Conservation (phyloP, 2,113 vertebrate species). For the Lagopus leucura region DNA sequence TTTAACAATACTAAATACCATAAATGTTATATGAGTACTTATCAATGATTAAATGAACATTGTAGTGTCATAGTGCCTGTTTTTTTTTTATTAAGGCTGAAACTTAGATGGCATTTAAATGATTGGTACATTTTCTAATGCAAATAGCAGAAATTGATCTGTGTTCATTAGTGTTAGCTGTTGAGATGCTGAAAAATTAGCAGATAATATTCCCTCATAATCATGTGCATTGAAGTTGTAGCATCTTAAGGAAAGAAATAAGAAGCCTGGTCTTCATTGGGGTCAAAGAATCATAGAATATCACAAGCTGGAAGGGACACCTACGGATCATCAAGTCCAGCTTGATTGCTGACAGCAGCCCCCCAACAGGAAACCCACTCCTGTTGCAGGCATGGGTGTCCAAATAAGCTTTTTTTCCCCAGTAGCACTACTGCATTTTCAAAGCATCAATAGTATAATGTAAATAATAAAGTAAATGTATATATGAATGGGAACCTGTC, state of each 20-base stretch:
- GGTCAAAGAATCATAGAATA: not conserved
- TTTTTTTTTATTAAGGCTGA: not conserved
- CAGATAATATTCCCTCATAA: not conserved
- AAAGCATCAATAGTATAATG: not conserved
- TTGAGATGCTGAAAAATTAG: not conserved
- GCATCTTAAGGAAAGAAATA: not conserved
- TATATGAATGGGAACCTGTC: not conserved
- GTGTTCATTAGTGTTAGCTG: not conserved
- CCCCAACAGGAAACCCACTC: no score
- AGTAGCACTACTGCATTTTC: not conserved
- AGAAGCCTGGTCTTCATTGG: not conserved
- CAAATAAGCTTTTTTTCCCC: not conserved
- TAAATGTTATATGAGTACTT: not conserved
- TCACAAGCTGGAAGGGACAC: no score
- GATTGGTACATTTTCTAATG: not conserved
- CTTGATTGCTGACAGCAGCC: no score
- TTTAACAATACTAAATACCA: not conserved
- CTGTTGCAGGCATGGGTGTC: no score
- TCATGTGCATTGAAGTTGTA: not conserved
- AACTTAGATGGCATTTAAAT: not conserved
- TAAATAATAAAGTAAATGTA: no score
- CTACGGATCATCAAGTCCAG: no score
- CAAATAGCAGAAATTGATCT: not conserved
- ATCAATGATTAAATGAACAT: constrained; percentile 24
- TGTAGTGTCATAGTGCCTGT: not conserved